These are phyloP conservation scores for Trichosurus vulpecula DNA, from an alignment of 2,797 vertebrate genomes.

Conservation along the genomic window DNA sequence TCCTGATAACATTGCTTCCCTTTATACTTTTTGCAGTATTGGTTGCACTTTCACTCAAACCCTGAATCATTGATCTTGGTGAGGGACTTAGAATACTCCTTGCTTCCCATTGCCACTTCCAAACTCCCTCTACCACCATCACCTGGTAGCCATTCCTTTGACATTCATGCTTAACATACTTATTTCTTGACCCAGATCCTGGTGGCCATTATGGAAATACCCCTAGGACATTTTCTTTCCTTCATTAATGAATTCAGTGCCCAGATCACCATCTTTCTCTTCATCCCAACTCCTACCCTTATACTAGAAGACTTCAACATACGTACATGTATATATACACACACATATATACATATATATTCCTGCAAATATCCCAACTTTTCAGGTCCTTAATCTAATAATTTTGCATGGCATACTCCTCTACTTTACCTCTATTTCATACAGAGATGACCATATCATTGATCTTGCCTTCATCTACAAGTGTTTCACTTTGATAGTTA, in stretches of 20 bases:
- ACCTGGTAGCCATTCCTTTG: neutral
- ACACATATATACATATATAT: neutral
- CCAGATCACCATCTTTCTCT: neutral
- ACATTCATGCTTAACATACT: neutral
- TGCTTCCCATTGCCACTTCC: neutral
- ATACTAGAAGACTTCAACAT: neutral
- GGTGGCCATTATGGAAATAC: neutral
- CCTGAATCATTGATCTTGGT: neutral
- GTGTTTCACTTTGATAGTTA: neutral
- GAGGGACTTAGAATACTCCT: neutral
- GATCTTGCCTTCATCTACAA: neutral
- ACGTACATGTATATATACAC: neutral
- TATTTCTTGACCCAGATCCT: neutral
- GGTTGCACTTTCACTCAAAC: neutral
- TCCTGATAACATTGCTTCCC: neutral
- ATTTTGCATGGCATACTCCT: neutral
- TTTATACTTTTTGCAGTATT: neutral
- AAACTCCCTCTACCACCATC: neutral
- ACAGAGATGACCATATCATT: neutral
- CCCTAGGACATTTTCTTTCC: neutral
- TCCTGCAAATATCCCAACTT: neutral
- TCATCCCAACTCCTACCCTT: neutral
- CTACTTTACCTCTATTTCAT: neutral
- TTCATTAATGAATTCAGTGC: neutral
- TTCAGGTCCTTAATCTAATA: neutral